phyloP scores from a whole-genome alignment of 2,113 vertebrate species.

The Mesembrinibis cayennensis region DNA sequence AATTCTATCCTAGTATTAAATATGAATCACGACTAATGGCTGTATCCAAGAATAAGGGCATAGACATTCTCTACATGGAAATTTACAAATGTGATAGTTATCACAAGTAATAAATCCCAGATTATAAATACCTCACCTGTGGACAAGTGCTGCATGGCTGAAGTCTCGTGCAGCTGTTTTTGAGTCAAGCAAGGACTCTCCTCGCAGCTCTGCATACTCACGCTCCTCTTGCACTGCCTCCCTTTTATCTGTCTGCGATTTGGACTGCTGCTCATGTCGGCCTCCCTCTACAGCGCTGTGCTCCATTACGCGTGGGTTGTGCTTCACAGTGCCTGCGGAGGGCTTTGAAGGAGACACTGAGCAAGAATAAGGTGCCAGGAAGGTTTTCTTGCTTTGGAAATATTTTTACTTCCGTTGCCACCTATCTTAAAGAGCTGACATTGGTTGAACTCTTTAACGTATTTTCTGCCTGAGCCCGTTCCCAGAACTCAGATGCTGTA shows the following conservation, averaged over 20 bases:
- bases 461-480: background rate
- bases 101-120: background rate
- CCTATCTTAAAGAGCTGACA: background rate
- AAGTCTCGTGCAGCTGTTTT: background rate
- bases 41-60: background rate
- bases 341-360: background rate
- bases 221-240: background rate
- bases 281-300: fast-evolving
- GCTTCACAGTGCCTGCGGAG: background rate
- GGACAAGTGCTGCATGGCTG: background rate
- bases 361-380: background rate
- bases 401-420: background rate
- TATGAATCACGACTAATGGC: background rate
- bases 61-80: background rate
- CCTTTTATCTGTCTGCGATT: background rate
- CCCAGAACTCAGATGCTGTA: background rate
- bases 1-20: background rate
- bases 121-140: background rate
- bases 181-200: background rate
- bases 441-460: background rate
- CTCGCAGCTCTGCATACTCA: background rate
- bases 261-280: background rate
- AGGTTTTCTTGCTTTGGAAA: background rate
- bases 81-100: background rate
- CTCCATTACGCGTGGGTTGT: background rate